phyloP scores from a whole-genome alignment of 2,888 invertebrate species.

The Drosophila villosipedis region DNA sequence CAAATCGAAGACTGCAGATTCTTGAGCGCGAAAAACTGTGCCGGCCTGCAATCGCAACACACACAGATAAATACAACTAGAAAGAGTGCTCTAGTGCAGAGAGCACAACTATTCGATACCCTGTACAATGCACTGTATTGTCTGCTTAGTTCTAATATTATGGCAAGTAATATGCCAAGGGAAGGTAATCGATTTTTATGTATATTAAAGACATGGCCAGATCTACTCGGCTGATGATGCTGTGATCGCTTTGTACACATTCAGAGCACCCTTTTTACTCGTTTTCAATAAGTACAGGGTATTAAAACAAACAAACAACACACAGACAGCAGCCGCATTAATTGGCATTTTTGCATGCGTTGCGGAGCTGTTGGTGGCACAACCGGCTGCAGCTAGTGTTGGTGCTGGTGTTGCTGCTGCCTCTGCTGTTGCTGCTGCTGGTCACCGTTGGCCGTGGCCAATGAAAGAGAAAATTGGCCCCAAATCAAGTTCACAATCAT shows the following conservation, averaged over 20 bases:
- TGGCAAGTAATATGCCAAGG: too few relatives aligned
- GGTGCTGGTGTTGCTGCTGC: background rate
- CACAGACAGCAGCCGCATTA: conserved; percentile 29
- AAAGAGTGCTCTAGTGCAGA: background rate
- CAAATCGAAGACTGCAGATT: conserved; percentile 50
- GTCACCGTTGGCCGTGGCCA: conserved; percentile 37
- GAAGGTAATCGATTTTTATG: background rate
- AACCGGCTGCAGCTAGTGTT: conserved; percentile 45
- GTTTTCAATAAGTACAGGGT: background rate
- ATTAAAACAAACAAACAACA: conserved; percentile 7
- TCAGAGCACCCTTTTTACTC: background rate
- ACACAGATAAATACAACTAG: conserved; percentile 16
- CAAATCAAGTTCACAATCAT: conserved; percentile 73
- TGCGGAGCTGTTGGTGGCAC: conserved; percentile 36
- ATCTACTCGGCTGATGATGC: background rate
- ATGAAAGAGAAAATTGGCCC: conserved; percentile 74
- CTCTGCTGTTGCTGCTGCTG: conserved; percentile 3
- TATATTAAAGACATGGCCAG: background rate
- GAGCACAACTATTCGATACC: background rate
- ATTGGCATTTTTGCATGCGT: conserved; percentile 70
- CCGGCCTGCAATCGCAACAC: conserved; percentile 36
- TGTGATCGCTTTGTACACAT: background rate
- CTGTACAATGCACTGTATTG: background rate
- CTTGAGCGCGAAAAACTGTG: conserved; percentile 61
- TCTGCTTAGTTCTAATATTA: too few relatives aligned